Evolutionary conservation across 1,140 invertebrate species (phyloP).

Genomic region (Drosophila micromelanica): DNA sequence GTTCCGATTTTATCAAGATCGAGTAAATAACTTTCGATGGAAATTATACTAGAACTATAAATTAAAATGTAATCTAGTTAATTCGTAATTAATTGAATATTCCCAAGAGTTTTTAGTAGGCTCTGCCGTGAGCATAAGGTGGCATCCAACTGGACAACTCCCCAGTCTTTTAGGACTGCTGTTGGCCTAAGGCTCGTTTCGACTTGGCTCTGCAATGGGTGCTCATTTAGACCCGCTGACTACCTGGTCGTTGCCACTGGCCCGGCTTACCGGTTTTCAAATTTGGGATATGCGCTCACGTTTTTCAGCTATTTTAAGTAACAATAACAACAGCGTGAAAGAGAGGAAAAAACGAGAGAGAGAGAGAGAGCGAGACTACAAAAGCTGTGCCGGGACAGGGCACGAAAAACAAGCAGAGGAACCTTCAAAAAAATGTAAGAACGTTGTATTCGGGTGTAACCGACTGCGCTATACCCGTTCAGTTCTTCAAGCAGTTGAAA

Average conservation of each 20-base stretch:
- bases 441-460: neutral
- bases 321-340: constrained; percentile 57
- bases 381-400: constrained; percentile 49
- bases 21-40: no score
- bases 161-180: constrained; percentile 16
- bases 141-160: constrained; percentile 26
- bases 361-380: constrained; percentile 19
- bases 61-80: neutral
- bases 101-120: neutral
- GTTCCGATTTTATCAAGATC: no score
- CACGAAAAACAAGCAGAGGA: constrained; percentile 40
- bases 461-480: no score
- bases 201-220: constrained; percentile 21
- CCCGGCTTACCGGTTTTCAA: constrained; percentile 75
- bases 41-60: neutral
- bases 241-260: constrained; percentile 52
- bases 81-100: neutral
- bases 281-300: constrained; percentile 75
- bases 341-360: neutral
- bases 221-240: constrained; percentile 48
- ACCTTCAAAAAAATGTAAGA: constrained; percentile 33
- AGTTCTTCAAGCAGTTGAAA: no score
- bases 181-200: constrained; percentile 30
- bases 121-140: neutral
- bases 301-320: constrained; percentile 82